These are phyloP conservation scores for Dolichallabes microphthalmus DNA, from an alignment of 2,113 vertebrate genomes.

Conservation along the genomic window DNA sequence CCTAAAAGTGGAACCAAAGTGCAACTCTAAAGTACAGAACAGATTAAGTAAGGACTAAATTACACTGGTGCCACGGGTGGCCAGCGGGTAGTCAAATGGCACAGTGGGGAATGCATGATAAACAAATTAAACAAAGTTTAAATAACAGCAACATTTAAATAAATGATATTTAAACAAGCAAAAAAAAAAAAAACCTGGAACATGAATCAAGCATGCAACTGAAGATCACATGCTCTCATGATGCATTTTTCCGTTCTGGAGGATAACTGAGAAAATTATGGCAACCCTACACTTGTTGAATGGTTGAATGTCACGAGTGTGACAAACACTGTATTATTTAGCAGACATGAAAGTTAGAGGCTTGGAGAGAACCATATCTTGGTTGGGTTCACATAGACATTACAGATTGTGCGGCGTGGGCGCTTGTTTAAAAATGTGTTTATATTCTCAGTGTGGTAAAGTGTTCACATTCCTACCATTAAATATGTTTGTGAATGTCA, in stretches of 20 bases:
- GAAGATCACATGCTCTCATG: neutral
- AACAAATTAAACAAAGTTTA: neutral
- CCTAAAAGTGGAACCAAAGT: neutral
- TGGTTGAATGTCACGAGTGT: neutral
- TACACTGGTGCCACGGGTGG: neutral
- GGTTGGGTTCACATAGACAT: constrained; percentile 23
- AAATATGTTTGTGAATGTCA: constrained; percentile 30
- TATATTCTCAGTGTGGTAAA: constrained; percentile 4
- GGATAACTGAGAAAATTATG: neutral
- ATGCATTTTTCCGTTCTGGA: neutral
- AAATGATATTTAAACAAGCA: neutral
- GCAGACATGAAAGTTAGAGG: neutral
- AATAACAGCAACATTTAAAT: neutral
- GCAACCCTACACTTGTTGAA: neutral
- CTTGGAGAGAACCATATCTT: neutral
- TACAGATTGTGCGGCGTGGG: constrained; percentile 23
- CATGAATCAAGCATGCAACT: neutral
- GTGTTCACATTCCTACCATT: constrained; percentile 23
- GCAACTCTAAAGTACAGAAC: neutral
- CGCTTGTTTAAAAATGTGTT: constrained; percentile 15
- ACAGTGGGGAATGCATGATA: neutral
- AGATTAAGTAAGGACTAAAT: neutral
- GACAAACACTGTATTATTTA: constrained; percentile 6
- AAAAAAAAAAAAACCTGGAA: neutral
- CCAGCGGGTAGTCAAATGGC: neutral